A percentile compares a stretch with the other conserved stretches of the same genome.
These are phyloP conservation scores for Lordiphosa stackelbergi DNA, from an alignment of 1,140 invertebrate species.

Conservation along the genomic window DNA sequence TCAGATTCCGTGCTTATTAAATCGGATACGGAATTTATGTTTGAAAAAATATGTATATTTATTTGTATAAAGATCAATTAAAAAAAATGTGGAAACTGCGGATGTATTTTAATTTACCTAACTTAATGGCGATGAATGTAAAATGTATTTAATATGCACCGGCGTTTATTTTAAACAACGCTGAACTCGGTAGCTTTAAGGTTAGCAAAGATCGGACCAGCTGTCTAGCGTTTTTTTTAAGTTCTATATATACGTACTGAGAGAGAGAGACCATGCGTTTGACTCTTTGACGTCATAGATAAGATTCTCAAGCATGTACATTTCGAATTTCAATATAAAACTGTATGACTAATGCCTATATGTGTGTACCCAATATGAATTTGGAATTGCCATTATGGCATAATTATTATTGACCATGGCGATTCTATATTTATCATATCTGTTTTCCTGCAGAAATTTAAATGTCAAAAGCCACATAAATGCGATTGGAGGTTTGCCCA, in stretches of 20 bases:
- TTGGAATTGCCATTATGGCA: conserved; percentile 31
- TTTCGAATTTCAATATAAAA: background rate
- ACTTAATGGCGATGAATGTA: conserved; percentile 3
- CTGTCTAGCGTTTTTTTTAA: conserved; percentile 36
- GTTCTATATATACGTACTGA: conserved; percentile 5
- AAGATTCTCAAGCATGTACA: conserved; percentile 4
- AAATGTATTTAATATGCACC: conserved; percentile 29
- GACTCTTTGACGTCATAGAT: conserved; percentile 31
- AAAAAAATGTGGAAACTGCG: no score
- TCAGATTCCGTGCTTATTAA: no score
- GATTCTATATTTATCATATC: conserved; percentile 49
- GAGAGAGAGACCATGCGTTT: conserved; percentile 15
- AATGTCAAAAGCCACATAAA: conserved; percentile 47
- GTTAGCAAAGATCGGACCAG: conserved; percentile 24
- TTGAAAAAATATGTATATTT: no score
- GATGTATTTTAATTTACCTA: background rate
- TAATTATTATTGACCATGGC: conserved; percentile 42
- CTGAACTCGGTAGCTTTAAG: conserved; percentile 34
- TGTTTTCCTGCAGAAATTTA: conserved; percentile 39
- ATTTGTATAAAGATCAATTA: no score
- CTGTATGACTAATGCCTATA: conserved; percentile 1
- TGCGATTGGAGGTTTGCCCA: conserved; percentile 58
- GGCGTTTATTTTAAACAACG: conserved; percentile 8
- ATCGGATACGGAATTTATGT: no score
- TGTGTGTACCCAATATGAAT: background rate